A percentile compares a stretch with the other conserved stretches of the same genome.
phyloP scores from a whole-genome alignment of 2,113 vertebrate genomes.

The chimpanzee (Pan troglodytes) region NHGRI_mPanTro3-v2.1_pri NC_072402.2:168200001-168200500 shows the following conservation, averaged over 20 bases:
- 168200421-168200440: not conserved
- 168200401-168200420: not conserved
- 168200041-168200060: constrained; percentile 10
- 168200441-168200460: not conserved
- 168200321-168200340: not conserved
- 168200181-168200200: not conserved
- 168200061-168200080: not conserved
- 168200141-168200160: not conserved
- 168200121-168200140: not conserved
- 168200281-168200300: constrained; percentile 4
- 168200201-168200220: not conserved
- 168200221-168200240: not conserved
- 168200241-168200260: not conserved
- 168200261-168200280: constrained; percentile 24
- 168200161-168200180: not conserved
- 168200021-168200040: not conserved
- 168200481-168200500: constrained; percentile 1
- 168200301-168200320: not conserved
- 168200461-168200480: not conserved
- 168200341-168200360: not conserved
- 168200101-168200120: not conserved
- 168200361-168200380: not conserved
- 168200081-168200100: not conserved
- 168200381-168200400: not conserved
- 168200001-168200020: not conserved